Base-by-base conservation (phyloP, 2,113 vertebrate species). In the Syrrhaptes paradoxus region DNA sequence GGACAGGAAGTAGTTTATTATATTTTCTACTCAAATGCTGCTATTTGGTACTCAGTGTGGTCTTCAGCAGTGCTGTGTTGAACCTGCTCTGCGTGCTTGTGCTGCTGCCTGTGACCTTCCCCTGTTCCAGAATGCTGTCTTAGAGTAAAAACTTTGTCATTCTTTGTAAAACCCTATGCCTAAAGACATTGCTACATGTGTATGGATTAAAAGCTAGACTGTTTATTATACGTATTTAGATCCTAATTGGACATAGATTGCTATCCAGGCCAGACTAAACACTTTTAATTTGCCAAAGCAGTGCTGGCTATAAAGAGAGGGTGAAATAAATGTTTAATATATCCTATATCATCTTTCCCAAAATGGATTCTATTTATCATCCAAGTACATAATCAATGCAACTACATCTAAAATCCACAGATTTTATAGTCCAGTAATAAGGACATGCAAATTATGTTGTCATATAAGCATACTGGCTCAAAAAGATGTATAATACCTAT, bases 341-440 rank as follows among this genome's bases (percentile, higher is more conserved):
- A 84, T 83, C 85, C 90, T 89, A 89, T 95, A 92, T 94, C 88
- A 95, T 96, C 92, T 79, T 92, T 95, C 66, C 58, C 61, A 65
- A 87, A 96, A 93, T 96, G 61, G 61, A 75, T 94, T 90, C 88
- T 89, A 72, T 97, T 92, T 96, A 88, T 94, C 92, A 93, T 74
- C 57, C 61, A n/a, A 94, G 38, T 94, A 90, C 26, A 68, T 94
- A 95, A 96, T 96, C 96, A 95, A 86, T 92, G 92, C 57, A 86
- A 86, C 88, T 80, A 80, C 88, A 92, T 86, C 89, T 90, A 88
- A 95, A 95, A 88, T 68, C 90, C 79, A 81, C 76, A 65, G 75
- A 96, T 92, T 92, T 95, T 90, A 95, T 68, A 95, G 92, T 81
- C 68, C 61, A 48, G 91, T 95, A 96, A 96, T 97, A 93, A 95